Percentiles rank a stretch among this genome's conserved stretches.
Evolutionary conservation across 2,797 vertebrate genomes (phyloP).

Genomic region (Sitta carolinensis): DNA sequence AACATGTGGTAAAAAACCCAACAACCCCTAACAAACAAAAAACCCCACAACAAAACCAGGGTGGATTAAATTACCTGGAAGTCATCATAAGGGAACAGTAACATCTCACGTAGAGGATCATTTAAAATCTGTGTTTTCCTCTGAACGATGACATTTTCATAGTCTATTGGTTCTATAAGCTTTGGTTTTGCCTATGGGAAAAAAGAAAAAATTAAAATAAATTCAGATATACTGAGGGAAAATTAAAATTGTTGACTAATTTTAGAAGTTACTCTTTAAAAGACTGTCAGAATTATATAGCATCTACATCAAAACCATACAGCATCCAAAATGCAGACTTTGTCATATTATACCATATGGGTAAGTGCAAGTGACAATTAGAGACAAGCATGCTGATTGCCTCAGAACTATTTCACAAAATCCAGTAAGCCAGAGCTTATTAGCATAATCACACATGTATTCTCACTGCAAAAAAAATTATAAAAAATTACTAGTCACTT

Average conservation of each 20-base stretch:
- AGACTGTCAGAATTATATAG: background rate
- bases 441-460: background rate
- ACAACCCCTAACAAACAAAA: background rate
- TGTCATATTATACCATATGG: background rate
- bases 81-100: slow-evolving; percentile 95
- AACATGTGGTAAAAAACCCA: too few species aligned
- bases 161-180: slow-evolving; percentile 94
- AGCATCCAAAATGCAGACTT: background rate
- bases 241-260: background rate
- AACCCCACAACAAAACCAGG: background rate
- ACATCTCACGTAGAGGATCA: slow-evolving; percentile 92
- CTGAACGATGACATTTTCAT: slow-evolving; percentile 92
- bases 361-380: background rate
- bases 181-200: slow-evolving; percentile 89
- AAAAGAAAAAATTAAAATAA: slow-evolving; percentile 42
- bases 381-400: background rate
- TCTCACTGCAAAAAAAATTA: background rate
- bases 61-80: slow-evolving; percentile 83
- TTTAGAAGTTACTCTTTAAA: background rate
- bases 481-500: background rate
- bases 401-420: background rate
- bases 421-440: background rate
- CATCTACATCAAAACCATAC: background rate
- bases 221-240: background rate
- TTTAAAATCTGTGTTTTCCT: slow-evolving; percentile 96